These are phyloP conservation scores for Anas capensis DNA, from an alignment of 2,797 vertebrate genomes.

Conservation along the genomic window DNA sequence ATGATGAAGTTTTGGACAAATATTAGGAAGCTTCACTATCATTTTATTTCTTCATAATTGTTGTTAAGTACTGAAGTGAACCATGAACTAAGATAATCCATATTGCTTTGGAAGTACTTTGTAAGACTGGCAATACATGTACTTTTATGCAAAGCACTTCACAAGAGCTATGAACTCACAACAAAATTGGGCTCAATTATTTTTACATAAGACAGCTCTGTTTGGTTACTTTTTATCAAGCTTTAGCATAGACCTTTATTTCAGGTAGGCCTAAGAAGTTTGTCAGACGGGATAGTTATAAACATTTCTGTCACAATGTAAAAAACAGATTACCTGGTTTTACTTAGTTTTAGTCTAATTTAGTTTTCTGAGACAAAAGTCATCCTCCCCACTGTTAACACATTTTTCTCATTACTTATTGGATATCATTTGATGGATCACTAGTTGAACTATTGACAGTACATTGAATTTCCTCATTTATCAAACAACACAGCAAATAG, in stretches of 20 bases:
- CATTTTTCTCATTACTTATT: background rate
- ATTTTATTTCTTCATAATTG: background rate
- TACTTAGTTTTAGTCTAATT: slow-evolving; percentile 5
- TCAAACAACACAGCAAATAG: background rate
- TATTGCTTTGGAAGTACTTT: background rate
- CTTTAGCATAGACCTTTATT: background rate
- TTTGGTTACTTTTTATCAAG: background rate
- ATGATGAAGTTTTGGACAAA: background rate
- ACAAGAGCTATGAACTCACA: background rate
- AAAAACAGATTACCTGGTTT: background rate
- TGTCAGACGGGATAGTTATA: background rate
- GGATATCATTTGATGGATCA: background rate
- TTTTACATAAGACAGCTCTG: background rate
- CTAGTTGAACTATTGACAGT: slow-evolving; percentile 18
- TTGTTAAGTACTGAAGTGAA: background rate
- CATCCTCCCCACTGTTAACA: background rate
- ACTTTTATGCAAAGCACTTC: background rate
- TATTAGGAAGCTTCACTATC: background rate
- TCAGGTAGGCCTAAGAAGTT: slow-evolving; percentile 13
- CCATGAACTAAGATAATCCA: background rate
- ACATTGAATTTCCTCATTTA: background rate
- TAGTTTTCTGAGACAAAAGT: background rate
- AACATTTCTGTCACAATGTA: background rate
- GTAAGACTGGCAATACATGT: background rate
- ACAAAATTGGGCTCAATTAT: background rate